Percentiles rank a stretch among this genome's conserved stretches.
Evolutionary conservation across 2,113 vertebrate genomes (phyloP).

Genomic region (Otis tarda): DNA sequence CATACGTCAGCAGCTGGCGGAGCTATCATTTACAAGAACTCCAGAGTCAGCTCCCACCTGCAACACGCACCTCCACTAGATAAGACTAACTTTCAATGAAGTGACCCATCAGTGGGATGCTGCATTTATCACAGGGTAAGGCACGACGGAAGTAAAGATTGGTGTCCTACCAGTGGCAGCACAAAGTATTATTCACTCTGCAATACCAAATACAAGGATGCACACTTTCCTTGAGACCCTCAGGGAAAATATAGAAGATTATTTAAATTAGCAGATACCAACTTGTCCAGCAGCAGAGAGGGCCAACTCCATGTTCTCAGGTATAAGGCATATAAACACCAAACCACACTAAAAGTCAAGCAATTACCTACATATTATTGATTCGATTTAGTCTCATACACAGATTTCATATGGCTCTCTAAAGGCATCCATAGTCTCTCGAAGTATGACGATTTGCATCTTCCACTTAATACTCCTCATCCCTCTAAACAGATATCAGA

Average conservation of each 20-base stretch:
- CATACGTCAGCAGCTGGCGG: neutral
- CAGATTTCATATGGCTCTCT: neutral
- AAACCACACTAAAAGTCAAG: neutral
- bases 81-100: neutral
- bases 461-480: neutral
- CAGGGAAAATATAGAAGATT: neutral
- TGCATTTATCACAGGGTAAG: neutral
- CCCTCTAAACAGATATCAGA: neutral
- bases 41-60: neutral
- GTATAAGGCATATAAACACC: neutral
- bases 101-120: neutral
- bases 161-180: neutral
- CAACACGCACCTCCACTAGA: neutral
- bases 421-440: neutral
- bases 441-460: neutral
- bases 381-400: neutral
- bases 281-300: neutral
- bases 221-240: neutral
- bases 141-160: neutral
- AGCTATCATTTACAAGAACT: neutral
- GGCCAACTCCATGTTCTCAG: neutral
- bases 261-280: neutral
- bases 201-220: neutral
- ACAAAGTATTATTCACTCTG: neutral
- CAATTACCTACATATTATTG: neutral